Evolutionary conservation across 1,140 invertebrate genomes (phyloP).

Genomic region (Oreohelix idahoensis): DNA sequence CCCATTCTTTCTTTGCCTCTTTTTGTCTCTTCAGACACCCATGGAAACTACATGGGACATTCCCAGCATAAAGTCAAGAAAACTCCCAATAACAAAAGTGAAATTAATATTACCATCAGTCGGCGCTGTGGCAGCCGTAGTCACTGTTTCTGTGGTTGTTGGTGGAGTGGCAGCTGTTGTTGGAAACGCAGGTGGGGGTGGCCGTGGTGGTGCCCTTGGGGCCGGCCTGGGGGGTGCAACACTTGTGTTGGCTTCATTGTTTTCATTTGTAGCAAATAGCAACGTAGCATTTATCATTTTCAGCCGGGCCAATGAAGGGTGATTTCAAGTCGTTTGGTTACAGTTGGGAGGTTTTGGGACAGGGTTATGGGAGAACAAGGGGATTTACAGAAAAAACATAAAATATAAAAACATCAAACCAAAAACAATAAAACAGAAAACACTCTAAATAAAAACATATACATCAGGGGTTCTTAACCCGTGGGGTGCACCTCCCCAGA

Average conservation of each 20-base stretch:
- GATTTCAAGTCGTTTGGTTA: background rate
- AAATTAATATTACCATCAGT: background rate
- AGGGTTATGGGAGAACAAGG: no score
- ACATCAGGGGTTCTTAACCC: no score
- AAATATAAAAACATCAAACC: background rate
- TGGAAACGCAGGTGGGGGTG: constrained; percentile 35
- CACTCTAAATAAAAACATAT: no score
- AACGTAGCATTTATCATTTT: background rate
- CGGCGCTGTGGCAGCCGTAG: constrained; percentile 2
- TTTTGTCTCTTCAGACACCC: no score
- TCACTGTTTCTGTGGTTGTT: background rate
- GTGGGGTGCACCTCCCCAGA: no score
- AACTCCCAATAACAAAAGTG: background rate
- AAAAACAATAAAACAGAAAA: background rate
- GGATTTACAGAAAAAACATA: background rate
- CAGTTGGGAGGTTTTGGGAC: no score
- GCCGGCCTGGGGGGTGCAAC: constrained; percentile 26
- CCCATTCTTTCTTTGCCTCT: no score
- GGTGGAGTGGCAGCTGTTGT: constrained; percentile 9
- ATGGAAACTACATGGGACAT: no score
- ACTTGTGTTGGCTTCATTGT: constrained; percentile 7
- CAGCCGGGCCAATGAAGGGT: background rate
- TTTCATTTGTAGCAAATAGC: background rate
- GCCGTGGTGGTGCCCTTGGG: constrained; percentile 38
- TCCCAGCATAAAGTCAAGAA: no score